Base-by-base conservation (phyloP, 2,113 vertebrate species). In the Genyomyrus donnyi region DNA sequence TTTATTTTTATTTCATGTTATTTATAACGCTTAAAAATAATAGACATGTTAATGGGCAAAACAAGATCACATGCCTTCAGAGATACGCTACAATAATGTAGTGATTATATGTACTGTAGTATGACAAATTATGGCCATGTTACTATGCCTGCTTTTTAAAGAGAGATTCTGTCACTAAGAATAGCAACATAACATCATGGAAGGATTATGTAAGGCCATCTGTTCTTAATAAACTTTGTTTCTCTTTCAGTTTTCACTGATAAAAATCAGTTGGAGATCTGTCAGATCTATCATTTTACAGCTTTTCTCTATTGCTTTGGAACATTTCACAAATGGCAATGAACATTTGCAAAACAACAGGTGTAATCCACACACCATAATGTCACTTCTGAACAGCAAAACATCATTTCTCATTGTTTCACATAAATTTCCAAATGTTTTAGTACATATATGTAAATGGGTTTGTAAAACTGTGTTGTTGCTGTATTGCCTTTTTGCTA, bases 141-240 rank as follows among this genome's bases (percentile, higher is more conserved):
- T 46, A 17, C 21, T 42, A 87, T 85, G 35, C 52, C 49, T 89
- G 80, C 31, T 35, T 35, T 58, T 7, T 35, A 10, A 85, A 52
- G 50, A 52, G 15, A 52, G 1, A 19, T 5, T 53, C 17, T 19
- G 17, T 53, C 52, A 53, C 15, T 53, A 53, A 53, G 52, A 53
- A 53, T 53, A 53, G 52, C 52, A 52, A 49, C 53, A 39, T 70
- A 87, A 90, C 86, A 66, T 87, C 84, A 13, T 11, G 27, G n/a
- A 31, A 15, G 89, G 58, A 46, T 85, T 70, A 21, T 84, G 49
- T 4, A 31, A 27, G 53, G 56, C 89, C 89, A 70, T 87, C 56
- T 87, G 89, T 85, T 50, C 58, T 11, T 90, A 74, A 87, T 90
- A 66, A 39, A 42, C 80, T 84, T 84, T 46, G 80, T 50, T 24